Base-by-base conservation (phyloP, 2,113 vertebrate genomes). In the Trematocara unimaculatum region DNA sequence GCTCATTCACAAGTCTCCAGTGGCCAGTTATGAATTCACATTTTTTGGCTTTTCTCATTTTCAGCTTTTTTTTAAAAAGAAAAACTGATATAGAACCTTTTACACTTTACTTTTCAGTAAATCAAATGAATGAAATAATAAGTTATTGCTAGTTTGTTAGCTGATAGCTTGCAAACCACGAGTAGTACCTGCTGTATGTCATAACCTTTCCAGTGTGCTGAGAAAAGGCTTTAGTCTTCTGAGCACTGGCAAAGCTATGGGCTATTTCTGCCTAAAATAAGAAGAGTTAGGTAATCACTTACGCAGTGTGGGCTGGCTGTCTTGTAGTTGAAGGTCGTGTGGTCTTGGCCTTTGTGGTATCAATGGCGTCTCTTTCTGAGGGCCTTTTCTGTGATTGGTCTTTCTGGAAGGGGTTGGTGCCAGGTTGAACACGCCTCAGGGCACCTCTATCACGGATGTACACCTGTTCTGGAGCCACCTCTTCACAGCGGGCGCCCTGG, bases 391-490 rank as follows among this genome's bases (percentile, higher is more conserved):
- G 93, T 11, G 87, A 90, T 87, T 93, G 92, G 89, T 95, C 93
- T 72, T 31, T 94, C 86, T 94, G 94, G 87, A 93, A 94, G 14
- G 89, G 89, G 89, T 93, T 94, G 89, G 42, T 91, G 84, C 94
- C 94, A 4, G 95, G 94, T 33, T 93, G 89, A 26, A 96, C 35
- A 1, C 95, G 94, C 60, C 92, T 95, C 78, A 96, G 90, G 83
- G 90, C 31, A 7, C 95, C 93, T 49, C 96, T 87, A 4, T 96
- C 93, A 0, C 89, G 96, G 91, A 96, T 94, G 92, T 97, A 97
- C 92, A 96, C 96, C 94, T 97, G 96, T 88, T 97, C 96, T 1
- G 96, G 96, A n/a, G 95, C 89, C 87, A 94, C 89, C 86, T 97
- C 96, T 88, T 97, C 96, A 85, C 97, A 97, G 84, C 95, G 95